Evolutionary conservation across 2,888 invertebrate species (phyloP).

Genomic region (Mantis religiosa): DNA sequence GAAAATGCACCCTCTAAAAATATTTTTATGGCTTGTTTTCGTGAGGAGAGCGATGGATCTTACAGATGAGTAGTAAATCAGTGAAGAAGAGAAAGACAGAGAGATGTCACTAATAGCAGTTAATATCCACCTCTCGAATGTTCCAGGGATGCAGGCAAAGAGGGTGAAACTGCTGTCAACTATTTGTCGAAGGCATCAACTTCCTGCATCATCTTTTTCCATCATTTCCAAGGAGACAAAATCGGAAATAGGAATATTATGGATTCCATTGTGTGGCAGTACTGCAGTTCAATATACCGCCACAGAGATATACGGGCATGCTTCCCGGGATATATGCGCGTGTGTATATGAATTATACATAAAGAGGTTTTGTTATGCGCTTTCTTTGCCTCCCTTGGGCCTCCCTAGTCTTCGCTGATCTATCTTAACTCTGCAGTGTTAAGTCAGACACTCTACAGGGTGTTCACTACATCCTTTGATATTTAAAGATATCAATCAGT

Average conservation of each 20-base stretch:
- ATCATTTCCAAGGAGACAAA: neutral
- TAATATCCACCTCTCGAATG: neutral
- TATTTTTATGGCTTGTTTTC: neutral
- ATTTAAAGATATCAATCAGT: no score
- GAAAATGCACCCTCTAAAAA: neutral
- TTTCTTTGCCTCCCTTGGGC: neutral
- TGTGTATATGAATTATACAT: slow-evolving; percentile 21
- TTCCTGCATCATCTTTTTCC: neutral
- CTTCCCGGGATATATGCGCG: neutral
- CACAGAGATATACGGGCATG: neutral
- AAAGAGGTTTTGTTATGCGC: slow-evolving; percentile 7
- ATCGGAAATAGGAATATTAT: slow-evolving; percentile 13
- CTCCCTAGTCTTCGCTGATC: neutral
- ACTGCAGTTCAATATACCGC: neutral
- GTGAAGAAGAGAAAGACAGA: neutral
- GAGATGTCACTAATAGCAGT: neutral
- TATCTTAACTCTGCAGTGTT: neutral
- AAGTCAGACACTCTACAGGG: neutral
- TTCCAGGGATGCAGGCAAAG: neutral
- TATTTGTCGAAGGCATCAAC: slow-evolving; percentile 4
- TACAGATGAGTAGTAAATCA: neutral
- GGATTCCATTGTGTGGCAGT: neutral
- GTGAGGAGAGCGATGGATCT: neutral
- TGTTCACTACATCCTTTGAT: neutral
- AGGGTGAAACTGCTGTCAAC: slow-evolving; percentile 3